Base-by-base conservation (phyloP, 2,797 vertebrate species). In the Salmo trutta region DNA sequence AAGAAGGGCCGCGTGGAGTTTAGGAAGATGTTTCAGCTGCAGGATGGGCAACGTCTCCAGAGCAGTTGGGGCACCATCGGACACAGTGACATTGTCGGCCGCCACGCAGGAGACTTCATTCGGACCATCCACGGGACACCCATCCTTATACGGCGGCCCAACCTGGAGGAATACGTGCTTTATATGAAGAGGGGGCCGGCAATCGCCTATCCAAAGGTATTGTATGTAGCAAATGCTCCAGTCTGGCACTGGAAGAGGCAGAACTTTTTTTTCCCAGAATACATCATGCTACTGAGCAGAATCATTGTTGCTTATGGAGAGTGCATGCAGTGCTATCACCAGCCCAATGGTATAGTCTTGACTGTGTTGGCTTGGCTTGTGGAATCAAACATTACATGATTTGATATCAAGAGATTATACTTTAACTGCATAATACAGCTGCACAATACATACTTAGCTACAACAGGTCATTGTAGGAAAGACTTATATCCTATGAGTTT, bases 181-280 rank as follows among this genome's bases (percentile, higher is more conserved):
- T 84, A 92, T 24, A 98, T 98, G 97, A 95, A 87, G 79, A 94
- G 96, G 82, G 95, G 91, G 0, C 93, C 97, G 10, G 80, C 94
- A 64, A 95, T 98, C 72, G 78, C 94, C 1, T 97, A 96, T 81
- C 97, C 97, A 2, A 98, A 98, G 95, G 97, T 97, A 90, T 15
- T 53, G 65, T 67, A 33, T 31, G 29, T 24, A 10, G 17, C 1
- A 12, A 4, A 5, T 67, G 12, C 4, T 65, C 21, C 33, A 54
- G 54, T 33, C 27, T 17, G 16, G 64, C 52, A 33, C 3, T 16
- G 4, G 31, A 31, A 19, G 66, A 19, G 6, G 17, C 14, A 68
- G 5, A 59, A 59, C 29, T 56, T 16, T 70, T 2, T 2, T 16
- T 24, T 5, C 17, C 1, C 21, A 62, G n/a, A 62, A 62, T 62